Base-by-base conservation (phyloP, 2,888 invertebrate species). In the Machimus atricapillus region DNA sequence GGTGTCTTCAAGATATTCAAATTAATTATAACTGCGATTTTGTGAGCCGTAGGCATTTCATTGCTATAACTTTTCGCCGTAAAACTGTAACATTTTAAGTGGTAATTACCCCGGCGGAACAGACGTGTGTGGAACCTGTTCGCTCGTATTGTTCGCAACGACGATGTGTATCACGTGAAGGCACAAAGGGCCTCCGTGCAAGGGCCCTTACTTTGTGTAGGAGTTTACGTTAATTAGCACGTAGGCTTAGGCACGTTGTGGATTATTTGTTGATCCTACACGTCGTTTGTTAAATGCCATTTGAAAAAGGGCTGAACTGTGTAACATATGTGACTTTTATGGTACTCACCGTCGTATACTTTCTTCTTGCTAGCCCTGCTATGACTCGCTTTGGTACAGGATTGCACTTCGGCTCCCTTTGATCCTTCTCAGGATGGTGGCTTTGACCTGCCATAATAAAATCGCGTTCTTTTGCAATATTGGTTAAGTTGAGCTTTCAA, bases 201-300 rank as follows among this genome's bases (percentile, higher is more conserved):
- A 82, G 58, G 58, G 66, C 82, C 58, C 82, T 82, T 82, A 58
- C 82, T 58, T 82, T 82, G 82, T 82, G 82, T 82, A 66, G 58
- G 82, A 82, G 82, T 82, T 82, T 82, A 58, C 82, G 56, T 82
- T 82, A 82, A 82, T 82, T 82, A 82, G 82, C 82, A 66, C 82
- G 82, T 58, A 82, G 56, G 66, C 40, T 19, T 19, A 82, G 52
- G 52, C 37, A 37, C 34, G 40, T 37, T 23, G 66, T 23, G 58
- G 37, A 23, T 58, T 58, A 82, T 82, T 82, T 82, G 82, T 82
- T 82, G 82, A 82, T 58, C 82, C 66, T 58, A n/a, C 82, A 58
- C 23, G 14, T 58, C 82, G 58, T 82, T 66, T 82, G 58, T 37
- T 14, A 52, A 82, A 66, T 58, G 78, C 78, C 37, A 23, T 19